Conservation (phyloP, 2,113 vertebrate species). For the Ondatra zibethicus region DNA sequence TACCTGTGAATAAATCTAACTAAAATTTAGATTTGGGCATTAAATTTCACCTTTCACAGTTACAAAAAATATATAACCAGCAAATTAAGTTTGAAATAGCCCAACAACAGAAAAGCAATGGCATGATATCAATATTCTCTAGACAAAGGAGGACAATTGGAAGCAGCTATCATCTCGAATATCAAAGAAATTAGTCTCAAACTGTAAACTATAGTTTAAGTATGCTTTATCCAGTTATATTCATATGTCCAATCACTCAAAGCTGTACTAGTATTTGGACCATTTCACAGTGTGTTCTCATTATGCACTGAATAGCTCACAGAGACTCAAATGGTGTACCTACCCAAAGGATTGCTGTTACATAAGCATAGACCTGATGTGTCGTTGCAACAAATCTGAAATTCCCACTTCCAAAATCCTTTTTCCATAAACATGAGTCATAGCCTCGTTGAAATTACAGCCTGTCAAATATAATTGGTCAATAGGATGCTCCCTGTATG, state of each 20-base stretch:
- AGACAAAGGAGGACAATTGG: neutral
- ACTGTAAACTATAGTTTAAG: neutral
- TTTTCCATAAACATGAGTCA: neutral
- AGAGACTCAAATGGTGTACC: neutral
- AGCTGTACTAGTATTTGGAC: neutral
- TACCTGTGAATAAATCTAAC: neutral
- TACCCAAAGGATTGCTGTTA: neutral
- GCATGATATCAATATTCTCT: neutral
- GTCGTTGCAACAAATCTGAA: neutral
- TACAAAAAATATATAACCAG: neutral
- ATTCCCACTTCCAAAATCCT: neutral
- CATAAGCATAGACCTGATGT: too few relatives aligned
- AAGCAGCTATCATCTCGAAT: neutral
- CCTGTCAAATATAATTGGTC: too few relatives aligned
- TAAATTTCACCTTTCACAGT: neutral
- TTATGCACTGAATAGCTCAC: neutral
- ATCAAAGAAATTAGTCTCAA: neutral
- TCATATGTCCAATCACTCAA: neutral
- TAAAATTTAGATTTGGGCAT: neutral
- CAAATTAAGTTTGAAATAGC: neutral
- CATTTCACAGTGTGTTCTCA: neutral
- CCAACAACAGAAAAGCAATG: neutral
- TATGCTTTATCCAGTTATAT: neutral
- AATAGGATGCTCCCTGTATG: neutral
- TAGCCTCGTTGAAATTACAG: neutral